Conservation (phyloP, 2,113 vertebrate genomes). For the Pandion haliaetus region DNA sequence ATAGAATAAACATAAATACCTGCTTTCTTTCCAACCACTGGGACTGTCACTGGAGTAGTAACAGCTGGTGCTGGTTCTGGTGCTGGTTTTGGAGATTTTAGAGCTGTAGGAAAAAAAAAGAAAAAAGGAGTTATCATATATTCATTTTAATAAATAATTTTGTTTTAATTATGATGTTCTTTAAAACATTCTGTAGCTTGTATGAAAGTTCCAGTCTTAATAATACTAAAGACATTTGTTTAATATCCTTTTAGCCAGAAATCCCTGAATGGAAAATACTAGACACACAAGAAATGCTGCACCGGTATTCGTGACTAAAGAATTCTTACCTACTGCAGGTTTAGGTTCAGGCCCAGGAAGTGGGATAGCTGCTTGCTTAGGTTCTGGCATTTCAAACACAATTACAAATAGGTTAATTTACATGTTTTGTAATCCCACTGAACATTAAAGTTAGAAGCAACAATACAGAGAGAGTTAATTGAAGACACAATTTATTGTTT, state of each 20-base stretch:
- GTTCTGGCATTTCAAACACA: constrained; percentile 76
- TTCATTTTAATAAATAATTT: background rate
- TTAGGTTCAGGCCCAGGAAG: constrained; percentile 71
- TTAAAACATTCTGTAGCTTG: background rate
- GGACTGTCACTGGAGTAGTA: constrained; percentile 80
- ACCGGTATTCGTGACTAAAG: background rate
- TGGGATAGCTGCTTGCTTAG: constrained; percentile 68
- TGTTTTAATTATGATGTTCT: background rate
- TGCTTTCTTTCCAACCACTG: constrained; percentile 90
- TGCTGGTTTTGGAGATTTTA: constrained; percentile 70
- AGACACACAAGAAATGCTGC: background rate
- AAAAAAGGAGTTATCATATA: background rate
- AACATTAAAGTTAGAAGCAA: background rate
- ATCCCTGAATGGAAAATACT: background rate
- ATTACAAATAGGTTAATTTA: constrained; percentile 52
- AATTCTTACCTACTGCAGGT: constrained; percentile 74
- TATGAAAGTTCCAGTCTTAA: background rate
- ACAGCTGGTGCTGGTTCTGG: constrained; percentile 73
- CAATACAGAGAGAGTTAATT: background rate
- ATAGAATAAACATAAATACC: constrained; percentile 76
- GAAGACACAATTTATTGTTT: background rate
- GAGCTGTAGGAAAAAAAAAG: constrained; percentile 54
- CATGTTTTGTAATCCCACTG: background rate
- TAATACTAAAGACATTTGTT: background rate
- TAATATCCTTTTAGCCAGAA: background rate